A percentile compares a stretch with the other conserved stretches of the same genome.
Evolutionary conservation across 2,113 vertebrate species (phyloP).

Genomic region (Gambusia affinis): DNA sequence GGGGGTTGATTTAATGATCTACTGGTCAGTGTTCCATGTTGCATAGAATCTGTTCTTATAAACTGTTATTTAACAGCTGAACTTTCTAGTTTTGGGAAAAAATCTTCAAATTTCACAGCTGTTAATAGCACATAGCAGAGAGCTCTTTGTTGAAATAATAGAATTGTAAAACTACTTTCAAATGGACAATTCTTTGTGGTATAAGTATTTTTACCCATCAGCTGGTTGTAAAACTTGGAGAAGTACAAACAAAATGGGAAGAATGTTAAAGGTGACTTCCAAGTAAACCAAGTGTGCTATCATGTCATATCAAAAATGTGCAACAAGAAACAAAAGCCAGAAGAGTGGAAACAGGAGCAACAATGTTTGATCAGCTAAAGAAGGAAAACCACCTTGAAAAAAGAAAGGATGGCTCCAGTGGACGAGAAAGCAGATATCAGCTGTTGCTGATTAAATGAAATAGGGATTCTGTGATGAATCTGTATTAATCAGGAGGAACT

Average conservation of each 20-base stretch:
- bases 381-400: too few relatives aligned
- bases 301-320: not conserved
- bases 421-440: too few relatives aligned
- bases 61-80: not conserved
- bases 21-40: not conserved
- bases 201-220: not conserved
- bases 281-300: not conserved
- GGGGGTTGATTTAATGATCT: not conserved
- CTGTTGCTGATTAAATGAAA: too few relatives aligned
- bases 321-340: not conserved
- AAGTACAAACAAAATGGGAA: not conserved
- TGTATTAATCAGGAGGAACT: too few relatives aligned
- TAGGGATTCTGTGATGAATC: too few relatives aligned
- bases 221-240: not conserved
- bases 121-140: too few relatives aligned
- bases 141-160: not conserved
- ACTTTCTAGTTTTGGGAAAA: not conserved
- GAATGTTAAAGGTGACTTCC: not conserved
- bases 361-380: not conserved
- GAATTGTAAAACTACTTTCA: not conserved
- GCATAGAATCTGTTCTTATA: not conserved
- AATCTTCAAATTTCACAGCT: too few relatives aligned
- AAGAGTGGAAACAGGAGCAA: not conserved
- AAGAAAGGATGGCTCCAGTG: too few relatives aligned
- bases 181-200: not conserved